Evolutionary conservation across 35 echinoderm and acorn worm species (phyloP).

Genomic region (Apostichopus japonicus): DNA sequence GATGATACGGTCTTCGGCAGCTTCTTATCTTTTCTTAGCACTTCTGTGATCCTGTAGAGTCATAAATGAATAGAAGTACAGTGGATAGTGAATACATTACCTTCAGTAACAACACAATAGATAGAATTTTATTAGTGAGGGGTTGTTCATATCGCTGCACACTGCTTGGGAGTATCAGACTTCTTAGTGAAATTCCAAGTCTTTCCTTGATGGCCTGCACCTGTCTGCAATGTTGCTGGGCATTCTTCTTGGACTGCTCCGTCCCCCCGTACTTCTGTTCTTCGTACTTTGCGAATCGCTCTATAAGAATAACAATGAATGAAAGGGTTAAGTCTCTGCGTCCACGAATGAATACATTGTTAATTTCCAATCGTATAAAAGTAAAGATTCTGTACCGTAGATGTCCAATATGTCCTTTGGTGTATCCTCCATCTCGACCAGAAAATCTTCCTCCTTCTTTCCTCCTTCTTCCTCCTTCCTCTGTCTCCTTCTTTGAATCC

Average conservation of each 20-base stretch:
- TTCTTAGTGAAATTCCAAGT: not conserved
- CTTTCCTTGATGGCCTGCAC: not conserved
- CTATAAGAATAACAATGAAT: not conserved
- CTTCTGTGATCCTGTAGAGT: not conserved
- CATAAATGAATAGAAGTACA: not conserved
- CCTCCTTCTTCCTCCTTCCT: no score
- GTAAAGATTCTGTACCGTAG: not conserved
- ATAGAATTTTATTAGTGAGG: slow-evolving; percentile 24
- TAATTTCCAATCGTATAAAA: not conserved
- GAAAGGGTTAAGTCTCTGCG: not conserved
- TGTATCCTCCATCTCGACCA: not conserved
- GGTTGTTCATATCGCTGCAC: not conserved
- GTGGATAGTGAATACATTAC: not conserved
- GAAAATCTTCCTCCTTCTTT: no score
- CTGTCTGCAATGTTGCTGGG: not conserved
- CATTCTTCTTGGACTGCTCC: not conserved
- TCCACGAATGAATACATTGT: not conserved
- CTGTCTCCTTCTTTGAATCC: not conserved
- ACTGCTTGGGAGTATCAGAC: not conserved
- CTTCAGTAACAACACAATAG: slow-evolving; percentile 2
- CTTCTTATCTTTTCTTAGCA: not conserved
- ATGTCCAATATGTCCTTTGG: not conserved
- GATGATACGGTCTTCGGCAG: slow-evolving; percentile 4
- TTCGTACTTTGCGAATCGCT: not conserved
- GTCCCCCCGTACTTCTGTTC: not conserved